A percentile compares a stretch with the other conserved stretches of the same genome.
phyloP scores from a whole-genome alignment of 2,797 vertebrate species.

The Odontamblyopus rebecca region DNA sequence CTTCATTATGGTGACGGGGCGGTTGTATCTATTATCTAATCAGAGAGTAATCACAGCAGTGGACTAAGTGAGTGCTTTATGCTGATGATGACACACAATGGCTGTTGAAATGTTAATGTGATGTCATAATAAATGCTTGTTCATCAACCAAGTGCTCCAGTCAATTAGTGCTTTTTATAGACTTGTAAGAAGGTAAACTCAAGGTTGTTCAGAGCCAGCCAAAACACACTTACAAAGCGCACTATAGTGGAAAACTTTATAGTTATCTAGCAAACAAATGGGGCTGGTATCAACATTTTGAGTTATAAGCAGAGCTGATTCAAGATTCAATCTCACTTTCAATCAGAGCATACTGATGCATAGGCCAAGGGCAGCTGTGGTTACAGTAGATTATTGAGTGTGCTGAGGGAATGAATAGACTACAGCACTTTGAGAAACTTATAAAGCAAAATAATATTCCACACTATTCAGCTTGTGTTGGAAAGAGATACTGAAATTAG shows the following conservation, averaged over 20 bases:
- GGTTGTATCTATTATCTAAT: conserved; percentile 22
- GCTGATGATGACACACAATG: conserved; percentile 9
- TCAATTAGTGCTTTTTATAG: conserved; percentile 35
- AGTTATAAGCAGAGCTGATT: neutral
- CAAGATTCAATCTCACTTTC: neutral
- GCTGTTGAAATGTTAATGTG: conserved; percentile 35
- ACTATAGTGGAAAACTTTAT: neutral
- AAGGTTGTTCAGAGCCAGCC: conserved; percentile 16
- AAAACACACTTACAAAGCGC: neutral
- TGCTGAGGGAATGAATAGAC: too few relatives aligned
- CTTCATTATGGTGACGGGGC: conserved; percentile 9
- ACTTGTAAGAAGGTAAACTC: conserved; percentile 6
- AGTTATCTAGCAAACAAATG: neutral
- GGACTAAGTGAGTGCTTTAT: conserved; percentile 9
- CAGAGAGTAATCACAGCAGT: conserved; percentile 16
- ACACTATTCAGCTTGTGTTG: too few relatives aligned
- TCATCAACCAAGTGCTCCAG: conserved; percentile 31
- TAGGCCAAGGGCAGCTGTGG: neutral
- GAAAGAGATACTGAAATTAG: neutral
- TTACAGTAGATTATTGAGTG: neutral
- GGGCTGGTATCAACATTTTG: neutral
- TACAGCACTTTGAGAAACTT: neutral
- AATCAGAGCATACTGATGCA: neutral
- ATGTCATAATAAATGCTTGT: conserved; percentile 30
- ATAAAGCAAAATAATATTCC: too few relatives aligned